Evolutionary conservation across 2,888 invertebrate species (phyloP).

Genomic region (Andrena flavipes): DNA sequence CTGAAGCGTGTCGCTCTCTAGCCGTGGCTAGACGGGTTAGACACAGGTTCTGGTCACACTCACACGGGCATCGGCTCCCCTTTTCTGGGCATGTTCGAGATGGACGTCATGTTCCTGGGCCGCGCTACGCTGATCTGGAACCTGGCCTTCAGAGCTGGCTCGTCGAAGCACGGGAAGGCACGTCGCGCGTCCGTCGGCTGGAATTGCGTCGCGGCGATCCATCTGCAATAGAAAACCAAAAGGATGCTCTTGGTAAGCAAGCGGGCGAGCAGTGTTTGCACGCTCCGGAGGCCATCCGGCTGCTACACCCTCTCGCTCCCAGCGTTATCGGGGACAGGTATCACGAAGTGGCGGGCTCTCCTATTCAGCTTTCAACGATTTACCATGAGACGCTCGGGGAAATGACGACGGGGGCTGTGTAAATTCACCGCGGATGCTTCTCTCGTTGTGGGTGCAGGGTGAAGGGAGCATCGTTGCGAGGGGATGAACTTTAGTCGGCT

Average conservation of each 20-base stretch:
- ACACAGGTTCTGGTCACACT: slow-evolving; percentile 77
- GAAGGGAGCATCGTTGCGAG: neutral
- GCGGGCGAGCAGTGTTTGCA: neutral
- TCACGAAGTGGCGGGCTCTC: slow-evolving; percentile 1
- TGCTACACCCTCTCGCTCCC: neutral
- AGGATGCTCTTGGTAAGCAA: slow-evolving; percentile 3
- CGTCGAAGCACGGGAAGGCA: slow-evolving; percentile 95
- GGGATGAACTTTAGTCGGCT: neutral
- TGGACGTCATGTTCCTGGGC: slow-evolving; percentile 89
- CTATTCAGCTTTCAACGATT: slow-evolving; percentile 20
- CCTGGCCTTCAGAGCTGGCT: slow-evolving; percentile 92
- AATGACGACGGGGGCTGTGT: slow-evolving; percentile 17
- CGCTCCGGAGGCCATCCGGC: neutral
- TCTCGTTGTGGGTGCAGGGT: neutral
- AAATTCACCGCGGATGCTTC: slow-evolving; percentile 27
- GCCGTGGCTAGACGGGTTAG: neutral
- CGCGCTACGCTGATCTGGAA: slow-evolving; percentile 92
- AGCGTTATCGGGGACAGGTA: slow-evolving; percentile 10
- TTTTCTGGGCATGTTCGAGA: slow-evolving; percentile 91
- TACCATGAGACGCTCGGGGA: slow-evolving; percentile 4
- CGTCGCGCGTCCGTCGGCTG: slow-evolving; percentile 93
- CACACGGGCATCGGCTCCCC: slow-evolving; percentile 86
- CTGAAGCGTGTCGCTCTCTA: slow-evolving; percentile 17
- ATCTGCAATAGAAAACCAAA: slow-evolving; percentile 85
- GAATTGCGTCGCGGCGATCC: slow-evolving; percentile 93